These are phyloP conservation scores for Urosaurus nigricauda DNA, from an alignment of 2,797 vertebrate genomes.

Conservation along the genomic window DNA sequence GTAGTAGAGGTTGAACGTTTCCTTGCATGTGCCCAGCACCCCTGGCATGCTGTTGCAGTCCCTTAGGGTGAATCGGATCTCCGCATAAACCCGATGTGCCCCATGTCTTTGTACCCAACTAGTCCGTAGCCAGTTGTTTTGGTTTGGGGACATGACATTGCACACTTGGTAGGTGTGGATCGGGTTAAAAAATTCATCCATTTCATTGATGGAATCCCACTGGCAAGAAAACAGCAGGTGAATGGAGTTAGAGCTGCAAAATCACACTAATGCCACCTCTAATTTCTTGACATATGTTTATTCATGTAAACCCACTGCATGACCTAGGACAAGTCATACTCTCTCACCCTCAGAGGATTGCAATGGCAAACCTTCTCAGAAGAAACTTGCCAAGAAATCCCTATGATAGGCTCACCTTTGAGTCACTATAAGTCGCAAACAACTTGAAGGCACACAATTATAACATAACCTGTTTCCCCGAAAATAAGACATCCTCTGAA, in stretches of 20 bases:
- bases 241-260: not conserved
- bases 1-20: conserved; percentile 98
- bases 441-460: too few relatives aligned
- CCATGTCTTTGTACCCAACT: conserved; percentile 92
- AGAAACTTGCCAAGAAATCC: too few relatives aligned
- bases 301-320: too few relatives aligned
- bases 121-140: conserved; percentile 98
- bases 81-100: conserved; percentile 90
- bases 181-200: conserved; percentile 95
- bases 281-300: too few relatives aligned
- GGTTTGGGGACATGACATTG: conserved; percentile 96
- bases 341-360: too few relatives aligned
- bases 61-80: conserved; percentile 95
- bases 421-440: too few relatives aligned
- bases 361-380: too few relatives aligned
- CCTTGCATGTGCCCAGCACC: conserved; percentile 95
- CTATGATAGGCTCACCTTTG: too few relatives aligned
- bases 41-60: conserved; percentile 99
- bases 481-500: too few relatives aligned
- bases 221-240: conserved; percentile 64
- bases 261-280: not conserved
- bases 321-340: too few relatives aligned
- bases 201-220: conserved; percentile 99
- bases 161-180: conserved; percentile 99
- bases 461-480: too few relatives aligned